Evolutionary conservation across 2,888 invertebrate species (phyloP).

Genomic region (Crocallis elinguaria): DNA sequence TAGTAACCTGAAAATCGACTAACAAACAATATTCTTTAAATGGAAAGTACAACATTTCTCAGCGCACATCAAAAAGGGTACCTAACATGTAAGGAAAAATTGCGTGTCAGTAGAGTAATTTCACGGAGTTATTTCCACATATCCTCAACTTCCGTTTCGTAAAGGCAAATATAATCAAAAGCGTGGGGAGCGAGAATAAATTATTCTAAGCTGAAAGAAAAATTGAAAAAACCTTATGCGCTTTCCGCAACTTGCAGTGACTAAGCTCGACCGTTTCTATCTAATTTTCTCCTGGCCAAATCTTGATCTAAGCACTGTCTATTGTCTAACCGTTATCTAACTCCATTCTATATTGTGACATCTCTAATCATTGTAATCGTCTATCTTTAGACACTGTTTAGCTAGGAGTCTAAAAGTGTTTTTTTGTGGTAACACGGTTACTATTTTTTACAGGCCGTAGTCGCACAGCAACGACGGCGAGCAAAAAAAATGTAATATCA

Average conservation of each 20-base stretch:
- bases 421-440: too few species aligned
- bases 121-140: slow-evolving; percentile 23
- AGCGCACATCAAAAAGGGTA: slow-evolving; percentile 16
- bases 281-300: neutral
- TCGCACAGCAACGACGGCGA: too few species aligned
- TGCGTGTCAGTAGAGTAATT: slow-evolving; percentile 27
- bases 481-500: too few species aligned
- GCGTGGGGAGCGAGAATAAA: slow-evolving; percentile 33
- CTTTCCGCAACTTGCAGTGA: neutral
- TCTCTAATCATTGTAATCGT: too few species aligned
- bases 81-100: slow-evolving; percentile 19
- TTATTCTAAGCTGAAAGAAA: slow-evolving; percentile 36
- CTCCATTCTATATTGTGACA: too few species aligned
- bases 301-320: too few species aligned
- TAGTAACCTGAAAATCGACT: too few species aligned
- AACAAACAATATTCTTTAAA: neutral
- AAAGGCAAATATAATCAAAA: slow-evolving; percentile 37
- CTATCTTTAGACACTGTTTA: too few species aligned
- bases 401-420: too few species aligned
- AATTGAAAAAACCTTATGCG: slow-evolving; percentile 32
- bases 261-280: neutral
- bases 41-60: too few species aligned
- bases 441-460: too few species aligned
- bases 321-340: too few species aligned
- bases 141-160: slow-evolving; percentile 23